These are phyloP conservation scores for Orchesella flavescens DNA, from an alignment of 2,888 invertebrate species.

Conservation along the genomic window DNA sequence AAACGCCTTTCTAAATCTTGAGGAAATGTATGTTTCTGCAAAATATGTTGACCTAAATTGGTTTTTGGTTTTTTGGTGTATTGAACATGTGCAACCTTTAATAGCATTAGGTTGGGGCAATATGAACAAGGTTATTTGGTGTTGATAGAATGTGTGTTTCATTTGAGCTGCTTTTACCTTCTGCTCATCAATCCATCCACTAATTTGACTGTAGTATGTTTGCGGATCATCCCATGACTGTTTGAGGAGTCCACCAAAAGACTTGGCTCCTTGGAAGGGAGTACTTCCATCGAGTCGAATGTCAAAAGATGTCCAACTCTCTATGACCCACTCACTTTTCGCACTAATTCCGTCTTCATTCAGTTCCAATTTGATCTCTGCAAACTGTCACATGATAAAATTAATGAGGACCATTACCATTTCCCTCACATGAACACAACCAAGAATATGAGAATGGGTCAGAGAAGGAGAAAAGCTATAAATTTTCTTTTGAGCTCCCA, in stretches of 20 bases:
- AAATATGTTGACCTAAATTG: too few relatives aligned
- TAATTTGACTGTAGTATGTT: constrained; percentile 67
- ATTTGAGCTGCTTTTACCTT: constrained; percentile 59
- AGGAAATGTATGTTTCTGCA: too few relatives aligned
- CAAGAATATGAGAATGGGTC: constrained; percentile 48
- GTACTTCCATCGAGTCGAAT: constrained; percentile 69
- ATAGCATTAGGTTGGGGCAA: too few relatives aligned
- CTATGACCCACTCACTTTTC: constrained; percentile 70
- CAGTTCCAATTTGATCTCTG: constrained; percentile 69
- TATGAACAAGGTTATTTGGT: too few relatives aligned
- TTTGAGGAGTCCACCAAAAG: constrained; percentile 67
- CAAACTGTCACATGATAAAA: constrained; percentile 66
- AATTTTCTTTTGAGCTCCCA: constrained; percentile 48
- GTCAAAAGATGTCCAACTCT: constrained; percentile 69
- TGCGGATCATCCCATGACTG: constrained; percentile 69
- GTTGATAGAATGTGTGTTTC: background rate
- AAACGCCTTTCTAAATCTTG: too few relatives aligned
- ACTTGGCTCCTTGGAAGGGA: constrained; percentile 62
- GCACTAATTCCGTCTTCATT: constrained; percentile 70
- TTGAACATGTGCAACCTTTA: too few relatives aligned
- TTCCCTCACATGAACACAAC: constrained; percentile 30
- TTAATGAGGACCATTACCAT: constrained; percentile 47
- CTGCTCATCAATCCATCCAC: constrained; percentile 70
- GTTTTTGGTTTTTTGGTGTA: too few relatives aligned
- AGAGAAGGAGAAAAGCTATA: constrained; percentile 58